These are phyloP conservation scores for Colaptes auratus DNA, from an alignment of 2,113 vertebrate species.

Conservation along the genomic window DNA sequence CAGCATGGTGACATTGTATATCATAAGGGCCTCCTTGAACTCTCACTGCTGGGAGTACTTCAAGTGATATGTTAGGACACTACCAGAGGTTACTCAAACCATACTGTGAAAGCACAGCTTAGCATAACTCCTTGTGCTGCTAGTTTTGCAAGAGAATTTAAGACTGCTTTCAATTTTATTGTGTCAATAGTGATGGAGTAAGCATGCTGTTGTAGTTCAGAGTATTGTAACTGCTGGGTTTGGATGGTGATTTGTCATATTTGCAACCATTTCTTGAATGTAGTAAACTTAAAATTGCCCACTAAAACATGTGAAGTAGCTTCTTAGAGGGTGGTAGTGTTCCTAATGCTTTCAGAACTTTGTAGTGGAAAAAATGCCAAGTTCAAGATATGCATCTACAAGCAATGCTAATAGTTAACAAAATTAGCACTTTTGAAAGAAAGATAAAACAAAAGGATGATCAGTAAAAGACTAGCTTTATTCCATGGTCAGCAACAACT, in stretches of 20 bases:
- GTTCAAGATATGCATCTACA: not conserved
- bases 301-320: not conserved
- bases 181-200: not conserved
- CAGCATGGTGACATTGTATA: not conserved
- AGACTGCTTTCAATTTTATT: not conserved
- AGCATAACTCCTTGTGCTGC: not conserved
- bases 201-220: not conserved
- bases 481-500: not conserved
- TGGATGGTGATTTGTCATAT: not conserved
- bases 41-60: not conserved
- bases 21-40: not conserved
- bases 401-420: not conserved
- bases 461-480: not conserved
- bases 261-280: not conserved
- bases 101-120: not conserved
- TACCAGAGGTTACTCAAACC: not conserved
- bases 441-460: not conserved
- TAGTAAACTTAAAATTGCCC: not conserved
- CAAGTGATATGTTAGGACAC: not conserved
- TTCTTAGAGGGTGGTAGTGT: not conserved
- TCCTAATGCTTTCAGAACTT: not conserved
- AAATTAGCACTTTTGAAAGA: not conserved
- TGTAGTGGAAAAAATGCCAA: not conserved
- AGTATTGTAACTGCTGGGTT: not conserved
- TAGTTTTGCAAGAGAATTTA: not conserved